Evolutionary conservation across 2,797 vertebrate species (phyloP), one percentile per base, ranked within the genome.

Genomic region (Nasua narica): DNA sequence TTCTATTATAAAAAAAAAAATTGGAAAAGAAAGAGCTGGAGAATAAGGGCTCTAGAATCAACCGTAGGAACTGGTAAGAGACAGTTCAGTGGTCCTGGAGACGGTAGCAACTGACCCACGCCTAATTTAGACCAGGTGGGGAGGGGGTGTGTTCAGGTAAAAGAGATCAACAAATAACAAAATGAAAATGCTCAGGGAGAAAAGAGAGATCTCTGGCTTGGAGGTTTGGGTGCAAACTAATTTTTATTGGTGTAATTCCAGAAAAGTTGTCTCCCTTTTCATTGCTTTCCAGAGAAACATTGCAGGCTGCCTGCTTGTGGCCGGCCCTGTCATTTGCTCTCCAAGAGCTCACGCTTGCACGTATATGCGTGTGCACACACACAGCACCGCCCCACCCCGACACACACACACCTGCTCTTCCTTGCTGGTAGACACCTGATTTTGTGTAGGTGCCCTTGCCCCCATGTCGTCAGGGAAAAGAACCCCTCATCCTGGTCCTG

Each of bases 201-300:
- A 72, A 88, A 79, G 78, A 58, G 50, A 72, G 35, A n/a, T 5
- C 29, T 52, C 58, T 46, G 76, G 2, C 48, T 58, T 50, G 35
- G 37, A 76, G 25, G 15, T 27, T 50, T 79, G 2, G 8, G 13
- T 16, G 35, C 13, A 56, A 29, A 77, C 11, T 21, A 19, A 4
- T 40, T 77, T 81, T 78, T 43, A 25, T 10, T 90, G 70, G n/a
- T 37, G 9, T 50, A 46, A 72, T 60, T 96, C 50, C 86, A 37
- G 52, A 48, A 50, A 87, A 84, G 21, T 15, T 2, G 15, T 52
- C 32, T 81, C 72, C 74, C 27, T 82, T 92, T 35, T 67, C 21
- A 1, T 40, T 43, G 40, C 15, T 82, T 54, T 95, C 54, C 54
- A 4, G 27, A 67, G 6, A 87, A 16, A 72, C 0, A 16, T 3